phyloP scores from a whole-genome alignment of 2,113 vertebrate genomes.

The Urocitellus parryii region DNA sequence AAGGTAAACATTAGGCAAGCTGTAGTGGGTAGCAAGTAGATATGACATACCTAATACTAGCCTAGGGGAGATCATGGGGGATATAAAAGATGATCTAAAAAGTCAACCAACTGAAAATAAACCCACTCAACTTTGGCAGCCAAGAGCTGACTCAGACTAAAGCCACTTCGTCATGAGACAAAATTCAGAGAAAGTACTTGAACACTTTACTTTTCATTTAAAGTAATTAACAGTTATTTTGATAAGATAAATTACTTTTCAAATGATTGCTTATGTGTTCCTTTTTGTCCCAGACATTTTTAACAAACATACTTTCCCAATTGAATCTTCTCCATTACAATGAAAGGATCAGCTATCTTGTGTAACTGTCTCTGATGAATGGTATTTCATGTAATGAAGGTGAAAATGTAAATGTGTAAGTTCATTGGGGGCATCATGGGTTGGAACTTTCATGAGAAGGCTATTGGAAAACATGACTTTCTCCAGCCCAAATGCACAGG shows the following conservation, averaged over 20 bases:
- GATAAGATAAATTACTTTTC: background rate
- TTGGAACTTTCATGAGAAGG: background rate
- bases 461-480: background rate
- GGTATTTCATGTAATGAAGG: background rate
- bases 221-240: constrained; percentile 12
- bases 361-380: background rate
- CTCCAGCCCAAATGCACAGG: background rate
- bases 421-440: background rate
- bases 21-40: background rate
- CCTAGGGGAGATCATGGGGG: background rate
- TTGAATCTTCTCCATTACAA: background rate
- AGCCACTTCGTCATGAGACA: background rate
- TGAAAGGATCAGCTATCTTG: background rate
- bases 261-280: background rate
- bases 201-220: background rate
- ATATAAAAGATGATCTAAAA: background rate
- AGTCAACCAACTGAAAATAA: background rate
- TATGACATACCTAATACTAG: background rate
- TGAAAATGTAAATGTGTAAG: constrained; percentile 7
- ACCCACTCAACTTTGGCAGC: background rate
- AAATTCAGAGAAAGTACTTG: background rate
- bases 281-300: background rate
- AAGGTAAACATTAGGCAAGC: background rate
- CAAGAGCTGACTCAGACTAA: background rate
- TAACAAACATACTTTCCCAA: background rate